These are phyloP conservation scores for Bombus haemorrhoidalis DNA, from an alignment of 1,140 invertebrate species.

Conservation along the genomic window DNA sequence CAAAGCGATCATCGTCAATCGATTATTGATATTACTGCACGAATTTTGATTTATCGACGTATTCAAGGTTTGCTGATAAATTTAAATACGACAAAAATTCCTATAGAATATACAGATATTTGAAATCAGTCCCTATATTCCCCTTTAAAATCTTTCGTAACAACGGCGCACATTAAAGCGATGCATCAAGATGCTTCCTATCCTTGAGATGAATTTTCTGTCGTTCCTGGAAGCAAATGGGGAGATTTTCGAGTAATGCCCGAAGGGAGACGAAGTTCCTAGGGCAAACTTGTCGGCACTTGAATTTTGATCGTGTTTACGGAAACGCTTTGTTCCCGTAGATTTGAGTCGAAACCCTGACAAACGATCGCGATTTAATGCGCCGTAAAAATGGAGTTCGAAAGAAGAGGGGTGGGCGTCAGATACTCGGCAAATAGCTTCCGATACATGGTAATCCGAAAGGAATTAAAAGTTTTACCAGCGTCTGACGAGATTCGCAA, in stretches of 20 bases:
- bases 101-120: neutral
- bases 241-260: constrained; percentile 37
- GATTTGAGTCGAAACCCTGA: constrained; percentile 1
- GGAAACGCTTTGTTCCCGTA: constrained; percentile 35
- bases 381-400: constrained; percentile 27
- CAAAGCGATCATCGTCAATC: no score
- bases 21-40: no score
- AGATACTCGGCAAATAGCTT: neutral
- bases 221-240: neutral
- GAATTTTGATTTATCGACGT: no score
- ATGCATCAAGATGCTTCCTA: neutral
- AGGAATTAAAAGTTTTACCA: constrained; percentile 43
- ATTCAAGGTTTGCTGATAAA: neutral
- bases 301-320: constrained; percentile 46
- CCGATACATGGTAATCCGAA: constrained; percentile 25
- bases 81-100: neutral
- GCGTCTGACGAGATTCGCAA: constrained; percentile 21
- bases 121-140: neutral
- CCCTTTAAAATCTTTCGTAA: neutral
- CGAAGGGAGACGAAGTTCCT: constrained; percentile 19
- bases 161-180: neutral
- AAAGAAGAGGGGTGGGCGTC: neutral
- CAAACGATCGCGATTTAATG: constrained; percentile 19
- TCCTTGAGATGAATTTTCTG: neutral
- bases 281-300: constrained; percentile 20